Base-by-base conservation (phyloP, 2,888 invertebrate species). In the Thecocarcelia acutangulata region DNA sequence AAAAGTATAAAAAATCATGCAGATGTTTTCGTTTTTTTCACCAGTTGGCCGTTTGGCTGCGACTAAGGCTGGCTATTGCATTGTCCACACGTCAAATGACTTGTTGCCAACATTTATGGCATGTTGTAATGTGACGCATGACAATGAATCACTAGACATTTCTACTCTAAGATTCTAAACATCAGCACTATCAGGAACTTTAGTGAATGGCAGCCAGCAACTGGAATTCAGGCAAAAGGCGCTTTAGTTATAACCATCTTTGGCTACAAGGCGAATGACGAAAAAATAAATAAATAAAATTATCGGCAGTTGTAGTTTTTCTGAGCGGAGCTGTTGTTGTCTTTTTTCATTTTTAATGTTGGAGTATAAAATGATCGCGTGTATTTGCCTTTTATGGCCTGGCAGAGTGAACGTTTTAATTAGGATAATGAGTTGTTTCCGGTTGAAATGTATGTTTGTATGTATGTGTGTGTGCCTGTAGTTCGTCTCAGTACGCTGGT, bases 351-450 rank as follows among this genome's bases (percentile, higher is more conserved):
- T 56, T 74, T 48, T 17, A 37, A 59, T 63, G 58, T 64, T 84
- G 64, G 28, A 82, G 86, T 84, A 88, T 87, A 85, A 87, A 86
- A 87, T 86, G 88, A 88, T 89, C 89, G 88, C 88, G 89, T 89
- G 88, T 87, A 89, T 85, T 87, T 84, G 68, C 83, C 87, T 85
- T 87, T 87, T 87, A 87, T 87, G 87, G 88, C 83, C 86, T 85
- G 59, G 84, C 86, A 68, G 86, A 87, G 88, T 87, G 87, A 88
- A 88, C 88, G 88, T 89, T 89, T 89, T 89, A 89, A 89, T 89
- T 89, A 89, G 89, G 88, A 89, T 89, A 89, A 89, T 89, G 88
- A 89, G 88, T 88, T 89, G 88, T 89, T 89, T 89, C 88, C 88
- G 89, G 88, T 84, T 84, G 77, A 48, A 61, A 74, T 13, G 56